Evolutionary conservation across 1,140 invertebrate genomes (phyloP), one percentile per base, ranked within the genome.

Genomic region (Diachasmimorpha longicaudata): DNA sequence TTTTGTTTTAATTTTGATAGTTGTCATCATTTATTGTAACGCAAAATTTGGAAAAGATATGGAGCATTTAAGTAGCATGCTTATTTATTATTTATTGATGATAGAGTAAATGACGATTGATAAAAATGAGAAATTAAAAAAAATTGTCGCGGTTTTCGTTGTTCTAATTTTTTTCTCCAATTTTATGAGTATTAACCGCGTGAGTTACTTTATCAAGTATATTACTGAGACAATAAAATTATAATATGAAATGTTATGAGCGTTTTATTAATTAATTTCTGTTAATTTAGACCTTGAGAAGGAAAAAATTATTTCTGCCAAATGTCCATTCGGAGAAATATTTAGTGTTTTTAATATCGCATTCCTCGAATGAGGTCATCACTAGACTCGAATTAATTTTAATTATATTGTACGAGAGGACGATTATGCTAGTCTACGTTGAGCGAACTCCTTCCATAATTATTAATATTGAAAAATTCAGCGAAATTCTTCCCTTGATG

Each of bases 1-100:
- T 31, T 63, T 31, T 63, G 10, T 63, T 63, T 25, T 63, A 25
- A 63, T 14, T 25, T 63, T 23, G 11, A 63, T 25, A 63, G 58
- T 63, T 63, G 2, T 10, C 14, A 63, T 63, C 58, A 63, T 1
- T 63, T 25, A 63, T 25, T 14, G 19, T 63, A 63, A 19, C 21
- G 58, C 58, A 23, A 9, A 16, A 0, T 5, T 14, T 23, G 2
- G 23, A 63, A 25, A 19, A 25, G 19, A 63, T 25, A 23, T 63
- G 25, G 10, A 16, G 9, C 58, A 14, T 6, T 25, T 1, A 63
- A 25, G 19, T 25, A 63, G 58, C 9, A 14, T n/a, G 25, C 31
- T 68, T 68, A 68, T 68, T 68, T 68, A 68, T 68, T 68, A 68
- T 68, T 68, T 68, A 68, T 68, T 68, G 36, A 68, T 68, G 13